phyloP scores from a whole-genome alignment of 2,113 vertebrate genomes.

The Apteryx mantelli region DNA sequence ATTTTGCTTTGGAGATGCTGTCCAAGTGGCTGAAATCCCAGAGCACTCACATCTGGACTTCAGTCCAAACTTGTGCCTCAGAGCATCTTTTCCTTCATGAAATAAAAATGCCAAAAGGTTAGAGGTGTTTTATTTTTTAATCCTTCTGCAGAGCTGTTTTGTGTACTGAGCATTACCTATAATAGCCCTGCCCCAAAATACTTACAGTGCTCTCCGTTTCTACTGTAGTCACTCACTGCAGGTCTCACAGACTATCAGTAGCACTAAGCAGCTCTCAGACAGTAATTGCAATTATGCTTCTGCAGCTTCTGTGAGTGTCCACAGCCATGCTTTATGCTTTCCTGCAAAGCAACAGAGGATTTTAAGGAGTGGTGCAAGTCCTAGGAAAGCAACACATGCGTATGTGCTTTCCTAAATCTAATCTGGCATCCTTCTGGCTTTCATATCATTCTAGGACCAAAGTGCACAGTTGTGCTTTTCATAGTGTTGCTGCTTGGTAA shows the following conservation, averaged over 20 bases:
- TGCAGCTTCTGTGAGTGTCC: background rate
- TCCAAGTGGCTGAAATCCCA: background rate
- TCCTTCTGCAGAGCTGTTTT: background rate
- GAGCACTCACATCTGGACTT: background rate
- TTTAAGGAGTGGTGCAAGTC: background rate
- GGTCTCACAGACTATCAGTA: slow-evolving; percentile 14
- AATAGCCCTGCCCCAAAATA: background rate
- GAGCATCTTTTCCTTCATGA: background rate
- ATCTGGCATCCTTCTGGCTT: slow-evolving; percentile 54
- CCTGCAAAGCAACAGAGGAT: background rate
- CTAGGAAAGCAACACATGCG: background rate
- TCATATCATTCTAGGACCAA: slow-evolving; percentile 17
- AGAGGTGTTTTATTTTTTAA: background rate
- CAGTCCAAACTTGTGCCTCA: background rate
- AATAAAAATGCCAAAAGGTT: background rate
- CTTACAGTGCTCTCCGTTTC: background rate
- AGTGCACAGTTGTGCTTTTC: slow-evolving; percentile 25
- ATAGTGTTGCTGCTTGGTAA: background rate
- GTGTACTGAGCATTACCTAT: too few species aligned
- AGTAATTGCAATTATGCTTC: slow-evolving; percentile 14
- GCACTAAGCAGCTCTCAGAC: slow-evolving; percentile 32
- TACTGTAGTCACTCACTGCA: background rate
- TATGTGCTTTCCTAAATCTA: background rate
- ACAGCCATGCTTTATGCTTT: background rate
- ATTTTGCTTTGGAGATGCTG: background rate